Evolutionary conservation across 2,797 vertebrate species (phyloP).

Genomic region (Pelodytes ibericus): DNA sequence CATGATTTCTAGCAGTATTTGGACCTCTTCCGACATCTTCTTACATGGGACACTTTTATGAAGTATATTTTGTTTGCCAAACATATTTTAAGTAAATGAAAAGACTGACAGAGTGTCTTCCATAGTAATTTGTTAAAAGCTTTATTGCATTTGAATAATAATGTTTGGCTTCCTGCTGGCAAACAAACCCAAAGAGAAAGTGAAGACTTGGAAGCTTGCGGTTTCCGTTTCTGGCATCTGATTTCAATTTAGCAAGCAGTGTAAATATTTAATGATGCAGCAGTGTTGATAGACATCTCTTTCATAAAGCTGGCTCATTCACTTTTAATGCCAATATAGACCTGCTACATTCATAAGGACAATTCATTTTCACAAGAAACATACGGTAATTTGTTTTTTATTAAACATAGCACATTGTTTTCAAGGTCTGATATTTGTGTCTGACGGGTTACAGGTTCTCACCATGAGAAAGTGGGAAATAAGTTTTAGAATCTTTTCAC

Average conservation of each 20-base stretch:
- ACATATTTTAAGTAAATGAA: background rate
- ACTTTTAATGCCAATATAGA: constrained; percentile 15
- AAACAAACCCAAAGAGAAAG: constrained; percentile 25
- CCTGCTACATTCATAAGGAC: background rate
- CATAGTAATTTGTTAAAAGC: constrained; percentile 32
- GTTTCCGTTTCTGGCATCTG: constrained; percentile 46
- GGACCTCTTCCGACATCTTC: background rate
- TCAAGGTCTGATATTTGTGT: no score
- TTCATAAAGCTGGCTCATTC: constrained; percentile 29
- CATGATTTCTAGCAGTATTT: no score
- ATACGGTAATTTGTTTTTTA: background rate
- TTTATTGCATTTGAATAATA: constrained; percentile 30
- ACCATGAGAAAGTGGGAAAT: no score
- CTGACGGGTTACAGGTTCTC: no score
- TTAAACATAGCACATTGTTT: no score
- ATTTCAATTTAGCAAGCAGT: constrained; percentile 48
- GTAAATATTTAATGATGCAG: constrained; percentile 52
- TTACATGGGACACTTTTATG: background rate
- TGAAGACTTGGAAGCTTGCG: constrained; percentile 41
- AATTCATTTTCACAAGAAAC: background rate
- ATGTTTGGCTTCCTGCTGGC: constrained; percentile 40
- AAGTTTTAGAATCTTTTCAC: no score
- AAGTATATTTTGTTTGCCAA: background rate
- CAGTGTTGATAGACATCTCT: constrained; percentile 35
- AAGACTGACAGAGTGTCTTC: background rate